phyloP scores from a whole-genome alignment of 2,888 invertebrate genomes.

The Amphimallon solstitiale region DNA sequence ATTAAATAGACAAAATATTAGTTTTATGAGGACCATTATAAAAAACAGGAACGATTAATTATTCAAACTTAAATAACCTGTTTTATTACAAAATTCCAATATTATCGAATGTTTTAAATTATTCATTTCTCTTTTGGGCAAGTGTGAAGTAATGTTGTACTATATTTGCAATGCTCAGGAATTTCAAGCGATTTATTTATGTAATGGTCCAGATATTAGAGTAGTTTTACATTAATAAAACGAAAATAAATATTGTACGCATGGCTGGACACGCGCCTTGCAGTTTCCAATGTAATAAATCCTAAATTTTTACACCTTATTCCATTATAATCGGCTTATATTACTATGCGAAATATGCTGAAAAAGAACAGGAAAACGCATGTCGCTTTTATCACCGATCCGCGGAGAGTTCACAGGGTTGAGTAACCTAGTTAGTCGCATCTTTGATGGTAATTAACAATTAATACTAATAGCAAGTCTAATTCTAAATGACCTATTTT shows the following conservation, averaged over 20 bases:
- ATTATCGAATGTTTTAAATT: too few relatives aligned
- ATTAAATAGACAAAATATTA: too few relatives aligned
- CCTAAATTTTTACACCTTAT: not conserved
- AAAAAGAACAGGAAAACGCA: not conserved
- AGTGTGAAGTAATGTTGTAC: too few relatives aligned
- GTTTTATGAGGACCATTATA: too few relatives aligned
- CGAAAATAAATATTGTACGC: slow-evolving; percentile 5
- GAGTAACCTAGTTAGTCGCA: not conserved
- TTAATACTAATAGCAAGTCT: slow-evolving; percentile 7
- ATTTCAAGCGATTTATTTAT: slow-evolving; percentile 9
- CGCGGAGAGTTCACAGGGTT: not conserved
- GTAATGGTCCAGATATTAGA: not conserved
- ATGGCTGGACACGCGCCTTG: not conserved
- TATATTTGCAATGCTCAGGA: not conserved
- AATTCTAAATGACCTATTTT: slow-evolving; percentile 19
- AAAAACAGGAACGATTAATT: too few relatives aligned
- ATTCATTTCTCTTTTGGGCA: too few relatives aligned
- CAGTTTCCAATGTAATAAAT: not conserved
- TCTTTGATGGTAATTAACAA: slow-evolving; percentile 9
- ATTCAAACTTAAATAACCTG: too few relatives aligned
- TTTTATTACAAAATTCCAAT: too few relatives aligned
- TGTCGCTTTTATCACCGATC: not conserved
- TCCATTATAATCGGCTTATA: not conserved
- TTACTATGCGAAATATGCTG: not conserved
- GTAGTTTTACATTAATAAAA: not conserved